Conservation (phyloP, 2,113 vertebrate species). For the Australoheros scitulus region DNA sequence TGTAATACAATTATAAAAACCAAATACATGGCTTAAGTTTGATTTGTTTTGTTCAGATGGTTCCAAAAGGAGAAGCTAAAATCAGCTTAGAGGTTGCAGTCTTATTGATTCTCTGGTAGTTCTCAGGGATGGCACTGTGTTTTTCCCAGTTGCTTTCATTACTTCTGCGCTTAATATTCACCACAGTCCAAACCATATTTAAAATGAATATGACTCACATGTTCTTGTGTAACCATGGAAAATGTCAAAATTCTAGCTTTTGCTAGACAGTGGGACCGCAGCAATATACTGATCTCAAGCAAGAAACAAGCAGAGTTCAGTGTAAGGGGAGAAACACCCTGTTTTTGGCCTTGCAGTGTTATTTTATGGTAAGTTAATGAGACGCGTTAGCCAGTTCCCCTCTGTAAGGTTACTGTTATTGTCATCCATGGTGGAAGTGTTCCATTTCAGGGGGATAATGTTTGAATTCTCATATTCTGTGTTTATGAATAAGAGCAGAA, state of each 20-base stretch:
- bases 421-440: conserved; percentile 47
- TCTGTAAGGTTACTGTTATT: conserved; percentile 22
- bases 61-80: conserved; percentile 37
- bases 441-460: conserved; percentile 16
- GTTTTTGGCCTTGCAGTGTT: conserved; percentile 55
- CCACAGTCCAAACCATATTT: conserved; percentile 38
- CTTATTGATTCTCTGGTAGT: conserved; percentile 45
- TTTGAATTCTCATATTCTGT: conserved; percentile 3
- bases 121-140: conserved; percentile 23
- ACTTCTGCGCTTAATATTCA: conserved; percentile 45
- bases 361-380: conserved; percentile 65
- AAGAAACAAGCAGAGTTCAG: conserved; percentile 49
- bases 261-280: conserved; percentile 33
- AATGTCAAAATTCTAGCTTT: conserved; percentile 43
- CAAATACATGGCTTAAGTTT: conserved; percentile 35
- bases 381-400: conserved; percentile 39
- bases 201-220: conserved; percentile 62
- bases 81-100: conserved; percentile 26
- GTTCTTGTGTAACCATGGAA: conserved; percentile 56
- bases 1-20: conserved; percentile 34
- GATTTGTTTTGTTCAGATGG: conserved; percentile 54
- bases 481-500: not conserved
- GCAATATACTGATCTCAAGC: conserved; percentile 44
- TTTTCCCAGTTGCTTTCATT: conserved; percentile 61
- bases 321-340: conserved; percentile 60